Evolutionary conservation across 2,888 invertebrate genomes (phyloP), one percentile per base, ranked within the genome.

Genomic region (Sinopyrophorus schimmeli): DNA sequence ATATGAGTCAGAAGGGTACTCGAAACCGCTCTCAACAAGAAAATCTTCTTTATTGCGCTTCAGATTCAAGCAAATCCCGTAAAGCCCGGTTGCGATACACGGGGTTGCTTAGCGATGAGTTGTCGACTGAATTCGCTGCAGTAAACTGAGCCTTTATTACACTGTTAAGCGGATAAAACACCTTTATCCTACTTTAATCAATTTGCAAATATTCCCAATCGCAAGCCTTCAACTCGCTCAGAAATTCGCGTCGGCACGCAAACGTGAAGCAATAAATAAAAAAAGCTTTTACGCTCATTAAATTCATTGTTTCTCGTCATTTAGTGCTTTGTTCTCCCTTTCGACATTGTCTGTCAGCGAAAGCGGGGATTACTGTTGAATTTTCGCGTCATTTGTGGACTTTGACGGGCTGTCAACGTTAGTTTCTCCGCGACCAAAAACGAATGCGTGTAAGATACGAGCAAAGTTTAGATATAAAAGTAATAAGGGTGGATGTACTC

Each of bases 1-100:
- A 66, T 68, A 70, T 70, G 69, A 70, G 66, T 68, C 67, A 68
- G 63, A 60, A 68, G 67, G 59, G 64, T 66, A 63, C 70, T 71
- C 58, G 63, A 69, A 66, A 61, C 65, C 64, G 62, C 71, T 70
- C 71, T 73, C 73, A 70, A 73, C 74, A 74, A 73, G 73, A 73
- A 74, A 74, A 74, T 74, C 74, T 73, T 70, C 65, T 66, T 67
- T 67, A 67, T 67, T 67, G 65, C 66, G 58, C 55, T 59, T 55
- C 57, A 60, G 64, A 64, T 65, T 60, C 58, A 53, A 56, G 48
- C 55, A 53, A 53, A 52, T 53, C 49, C 58, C 46, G 47, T 52
- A 56, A 48, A 54, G 48, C 55, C 44, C 49, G 39, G 46, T 52
- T 42, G 52, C 46, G 48, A 42, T 53, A 54, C 52, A 54, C 55